These are phyloP conservation scores for Tonatia bakeri DNA, from an alignment of 2,113 vertebrate genomes.

Conservation along the genomic window DNA sequence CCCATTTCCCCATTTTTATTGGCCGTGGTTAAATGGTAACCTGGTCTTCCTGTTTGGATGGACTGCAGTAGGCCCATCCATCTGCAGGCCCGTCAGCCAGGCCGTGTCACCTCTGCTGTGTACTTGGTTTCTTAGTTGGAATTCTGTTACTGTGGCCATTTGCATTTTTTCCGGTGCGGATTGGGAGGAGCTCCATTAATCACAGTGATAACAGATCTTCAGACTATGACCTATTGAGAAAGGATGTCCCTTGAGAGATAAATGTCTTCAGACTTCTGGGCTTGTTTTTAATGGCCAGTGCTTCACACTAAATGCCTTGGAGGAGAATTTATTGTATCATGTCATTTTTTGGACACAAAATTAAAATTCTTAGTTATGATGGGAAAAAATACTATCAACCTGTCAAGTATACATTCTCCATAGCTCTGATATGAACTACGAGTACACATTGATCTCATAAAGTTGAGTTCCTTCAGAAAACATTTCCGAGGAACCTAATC, in stretches of 20 bases:
- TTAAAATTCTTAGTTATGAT: conserved; percentile 54
- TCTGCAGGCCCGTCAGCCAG: conserved; percentile 73
- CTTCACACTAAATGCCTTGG: conserved; percentile 1
- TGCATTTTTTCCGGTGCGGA: conserved; percentile 48
- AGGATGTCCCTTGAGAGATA: not conserved
- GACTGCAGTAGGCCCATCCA: conserved; percentile 77
- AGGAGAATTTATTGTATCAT: not conserved
- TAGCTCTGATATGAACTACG: conserved; percentile 51
- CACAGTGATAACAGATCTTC: not conserved
- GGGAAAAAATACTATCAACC: not conserved
- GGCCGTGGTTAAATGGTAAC: conserved; percentile 77
- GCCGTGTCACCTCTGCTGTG: conserved; percentile 66
- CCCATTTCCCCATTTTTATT: conserved; percentile 79
- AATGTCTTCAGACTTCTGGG: not conserved
- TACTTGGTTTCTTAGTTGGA: conserved; percentile 54
- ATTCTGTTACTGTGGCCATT: conserved; percentile 34
- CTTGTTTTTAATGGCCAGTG: conserved; percentile 32
- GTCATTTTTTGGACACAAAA: conserved; percentile 42
- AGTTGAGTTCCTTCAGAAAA: conserved; percentile 26
- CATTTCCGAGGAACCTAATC: conserved; percentile 37
- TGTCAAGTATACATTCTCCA: conserved; percentile 25
- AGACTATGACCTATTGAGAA: conserved; percentile 34
- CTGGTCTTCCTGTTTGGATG: conserved; percentile 75
- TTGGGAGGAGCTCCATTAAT: conserved; percentile 36
- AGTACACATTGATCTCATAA: conserved; percentile 13